These are phyloP conservation scores for Oreotrochilus melanogaster DNA, from an alignment of 2,113 vertebrate species.

Conservation along the genomic window DNA sequence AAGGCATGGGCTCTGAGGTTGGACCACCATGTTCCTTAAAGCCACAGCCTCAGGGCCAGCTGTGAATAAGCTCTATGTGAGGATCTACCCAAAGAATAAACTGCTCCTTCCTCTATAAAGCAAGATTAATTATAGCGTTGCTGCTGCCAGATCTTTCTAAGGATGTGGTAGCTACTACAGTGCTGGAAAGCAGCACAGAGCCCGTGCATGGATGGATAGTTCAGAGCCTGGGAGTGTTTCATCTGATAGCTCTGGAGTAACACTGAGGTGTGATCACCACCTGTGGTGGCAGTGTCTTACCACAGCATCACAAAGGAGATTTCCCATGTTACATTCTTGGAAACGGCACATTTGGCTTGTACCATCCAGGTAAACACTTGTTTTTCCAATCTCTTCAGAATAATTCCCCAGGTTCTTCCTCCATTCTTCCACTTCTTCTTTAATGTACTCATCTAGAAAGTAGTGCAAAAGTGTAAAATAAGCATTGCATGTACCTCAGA, in stretches of 20 bases:
- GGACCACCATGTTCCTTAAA: neutral
- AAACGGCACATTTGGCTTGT: constrained; percentile 85
- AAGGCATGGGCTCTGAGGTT: neutral
- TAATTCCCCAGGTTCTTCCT: constrained; percentile 82
- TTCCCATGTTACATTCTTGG: constrained; percentile 93
- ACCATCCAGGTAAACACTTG: constrained; percentile 90
- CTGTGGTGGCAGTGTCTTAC: constrained; percentile 68
- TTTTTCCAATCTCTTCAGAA: constrained; percentile 83
- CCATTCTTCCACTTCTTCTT: constrained; percentile 85
- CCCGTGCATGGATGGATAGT: accelerated
- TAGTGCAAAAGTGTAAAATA: neutral
- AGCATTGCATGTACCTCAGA: neutral
- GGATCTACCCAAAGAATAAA: neutral
- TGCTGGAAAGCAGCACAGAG: neutral
- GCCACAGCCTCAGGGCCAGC: neutral
- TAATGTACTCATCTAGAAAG: constrained; percentile 81
- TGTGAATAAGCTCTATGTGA: neutral
- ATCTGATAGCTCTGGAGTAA: neutral
- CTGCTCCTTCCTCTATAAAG: neutral
- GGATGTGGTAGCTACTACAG: neutral
- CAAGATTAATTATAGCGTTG: neutral
- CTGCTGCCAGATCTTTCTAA: neutral
- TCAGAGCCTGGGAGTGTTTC: neutral
- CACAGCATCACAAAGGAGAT: constrained; percentile 93
- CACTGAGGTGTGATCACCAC: neutral